phyloP scores from a whole-genome alignment of 2,113 vertebrate genomes.

The Lasiurus borealis region DNA sequence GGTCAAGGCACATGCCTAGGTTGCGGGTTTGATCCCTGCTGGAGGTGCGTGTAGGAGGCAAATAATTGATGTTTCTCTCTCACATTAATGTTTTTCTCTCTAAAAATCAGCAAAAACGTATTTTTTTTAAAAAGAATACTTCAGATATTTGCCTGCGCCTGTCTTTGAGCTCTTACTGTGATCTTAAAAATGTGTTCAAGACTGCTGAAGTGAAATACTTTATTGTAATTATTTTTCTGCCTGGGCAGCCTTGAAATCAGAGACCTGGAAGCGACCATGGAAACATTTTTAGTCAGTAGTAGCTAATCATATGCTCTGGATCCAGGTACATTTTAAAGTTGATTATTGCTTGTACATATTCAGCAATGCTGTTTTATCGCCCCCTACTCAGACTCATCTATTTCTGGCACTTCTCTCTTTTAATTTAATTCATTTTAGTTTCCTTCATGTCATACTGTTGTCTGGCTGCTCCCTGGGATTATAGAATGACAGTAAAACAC shows the following conservation, averaged over 20 bases:
- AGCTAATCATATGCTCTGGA: constrained; percentile 5
- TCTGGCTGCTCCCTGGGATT: neutral
- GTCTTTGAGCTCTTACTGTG: neutral
- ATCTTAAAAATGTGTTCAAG: constrained; percentile 54
- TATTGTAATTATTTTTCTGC: constrained; percentile 61
- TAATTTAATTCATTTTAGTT: constrained; percentile 19
- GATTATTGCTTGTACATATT: neutral
- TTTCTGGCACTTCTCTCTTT: constrained; percentile 16
- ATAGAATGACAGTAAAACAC: neutral
- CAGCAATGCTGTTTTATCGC: neutral
- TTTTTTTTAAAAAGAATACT: neutral
- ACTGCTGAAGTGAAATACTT: constrained; percentile 57
- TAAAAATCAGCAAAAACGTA: neutral
- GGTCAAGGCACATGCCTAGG: neutral
- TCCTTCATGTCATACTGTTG: neutral
- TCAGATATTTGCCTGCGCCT: neutral
- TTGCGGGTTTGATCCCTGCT: neutral
- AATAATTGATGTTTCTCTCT: no score
- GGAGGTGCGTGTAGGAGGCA: no score
- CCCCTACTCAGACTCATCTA: neutral
- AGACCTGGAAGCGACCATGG: constrained; percentile 47
- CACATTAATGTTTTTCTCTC: neutral
- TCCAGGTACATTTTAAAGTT: constrained; percentile 23
- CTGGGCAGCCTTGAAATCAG: constrained; percentile 66
- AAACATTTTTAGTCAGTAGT: constrained; percentile 55